These are phyloP conservation scores for Latrodectus elegans DNA, from an alignment of 2,888 invertebrate genomes.

Conservation along the genomic window DNA sequence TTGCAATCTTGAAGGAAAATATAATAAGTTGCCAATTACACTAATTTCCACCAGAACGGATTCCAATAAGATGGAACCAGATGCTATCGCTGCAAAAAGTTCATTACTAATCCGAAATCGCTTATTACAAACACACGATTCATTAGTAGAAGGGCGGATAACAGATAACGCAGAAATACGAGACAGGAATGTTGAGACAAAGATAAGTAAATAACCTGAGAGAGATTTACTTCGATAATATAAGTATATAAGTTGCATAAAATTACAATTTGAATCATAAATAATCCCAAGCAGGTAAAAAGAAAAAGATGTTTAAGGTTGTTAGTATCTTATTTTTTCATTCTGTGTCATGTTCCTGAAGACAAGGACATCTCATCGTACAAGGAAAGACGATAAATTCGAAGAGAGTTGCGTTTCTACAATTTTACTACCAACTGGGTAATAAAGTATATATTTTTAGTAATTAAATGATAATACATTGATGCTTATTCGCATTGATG, in stretches of 20 bases:
- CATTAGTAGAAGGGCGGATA: not conserved
- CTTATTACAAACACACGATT: not conserved
- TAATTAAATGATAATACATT: slow-evolving; percentile 53
- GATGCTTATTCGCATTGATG: slow-evolving; percentile 24
- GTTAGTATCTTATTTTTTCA: not conserved
- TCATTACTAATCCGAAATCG: not conserved
- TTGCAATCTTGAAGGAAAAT: not conserved
- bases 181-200: not conserved
- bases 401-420: not conserved
- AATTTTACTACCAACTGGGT: slow-evolving; percentile 49
- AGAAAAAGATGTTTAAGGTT: not conserved
- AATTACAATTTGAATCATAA: not conserved
- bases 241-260: not conserved
- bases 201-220: slow-evolving; percentile 34
- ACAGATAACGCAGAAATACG: not conserved
- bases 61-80: not conserved
- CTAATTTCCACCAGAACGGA: not conserved
- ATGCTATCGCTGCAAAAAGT: not conserved
- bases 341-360: too few relatives aligned
- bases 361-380: not conserved
- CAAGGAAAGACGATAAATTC: not conserved
- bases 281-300: not conserved
- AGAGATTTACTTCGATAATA: slow-evolving; percentile 29
- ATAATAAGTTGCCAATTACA: not conserved
- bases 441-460: slow-evolving; percentile 57